phyloP scores from a whole-genome alignment of 2,797 vertebrate species.

The Macropus fuliginosus region DNA sequence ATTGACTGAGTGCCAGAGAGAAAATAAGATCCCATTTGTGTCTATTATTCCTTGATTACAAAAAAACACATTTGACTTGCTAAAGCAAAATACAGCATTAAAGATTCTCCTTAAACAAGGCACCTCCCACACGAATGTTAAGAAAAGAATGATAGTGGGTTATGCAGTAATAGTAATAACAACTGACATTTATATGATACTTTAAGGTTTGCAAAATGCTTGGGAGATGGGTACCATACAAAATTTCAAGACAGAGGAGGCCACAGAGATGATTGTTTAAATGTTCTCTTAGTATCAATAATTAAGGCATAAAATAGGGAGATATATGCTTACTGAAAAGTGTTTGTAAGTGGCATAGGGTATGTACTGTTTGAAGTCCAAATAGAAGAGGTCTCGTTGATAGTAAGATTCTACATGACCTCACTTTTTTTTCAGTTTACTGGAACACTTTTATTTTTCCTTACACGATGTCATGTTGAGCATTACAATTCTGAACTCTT shows the following conservation, averaged over 20 bases:
- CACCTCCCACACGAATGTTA: neutral
- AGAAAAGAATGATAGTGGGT: neutral
- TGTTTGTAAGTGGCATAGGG: neutral
- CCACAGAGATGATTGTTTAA: neutral
- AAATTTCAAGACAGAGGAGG: neutral
- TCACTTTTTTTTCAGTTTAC: neutral
- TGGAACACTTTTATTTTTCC: neutral
- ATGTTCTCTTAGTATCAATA: neutral
- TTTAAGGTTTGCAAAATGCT: neutral
- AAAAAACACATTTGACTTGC: neutral
- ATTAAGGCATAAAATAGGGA: neutral
- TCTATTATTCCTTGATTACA: neutral
- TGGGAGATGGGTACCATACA: neutral
- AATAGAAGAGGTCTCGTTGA: neutral
- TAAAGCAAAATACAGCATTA: neutral
- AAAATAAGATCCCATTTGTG: neutral
- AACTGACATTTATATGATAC: neutral
- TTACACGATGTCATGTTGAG: neutral
- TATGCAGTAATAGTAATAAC: neutral
- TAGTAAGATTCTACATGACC: neutral
- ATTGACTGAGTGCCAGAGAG: neutral
- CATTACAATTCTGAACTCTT: neutral
- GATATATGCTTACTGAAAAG: neutral
- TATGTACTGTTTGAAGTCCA: neutral
- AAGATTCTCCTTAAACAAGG: neutral